These are phyloP conservation scores for Periplaneta americana DNA, from an alignment of 1,140 invertebrate species.

Conservation along the genomic window DNA sequence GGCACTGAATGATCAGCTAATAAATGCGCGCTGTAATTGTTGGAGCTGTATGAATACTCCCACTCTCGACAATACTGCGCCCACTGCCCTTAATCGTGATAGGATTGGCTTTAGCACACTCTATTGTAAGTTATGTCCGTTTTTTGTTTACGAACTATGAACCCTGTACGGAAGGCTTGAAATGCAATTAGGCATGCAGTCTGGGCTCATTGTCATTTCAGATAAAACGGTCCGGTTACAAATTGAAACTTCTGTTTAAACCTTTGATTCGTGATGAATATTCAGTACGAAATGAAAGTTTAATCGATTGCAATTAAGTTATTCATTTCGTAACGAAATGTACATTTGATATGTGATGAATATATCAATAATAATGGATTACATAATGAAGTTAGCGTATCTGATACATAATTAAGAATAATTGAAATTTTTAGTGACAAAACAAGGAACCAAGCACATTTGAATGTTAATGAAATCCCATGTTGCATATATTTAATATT, in stretches of 20 bases:
- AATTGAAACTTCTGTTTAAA: neutral
- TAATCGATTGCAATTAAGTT: neutral
- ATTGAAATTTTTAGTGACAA: too few species aligned
- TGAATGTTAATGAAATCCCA: too few species aligned
- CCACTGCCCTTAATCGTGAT: neutral
- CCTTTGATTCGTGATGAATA: neutral
- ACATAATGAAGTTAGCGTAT: too few species aligned
- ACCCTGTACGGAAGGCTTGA: too few species aligned
- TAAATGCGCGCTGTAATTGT: neutral
- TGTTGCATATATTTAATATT: too few species aligned
- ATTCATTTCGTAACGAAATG: neutral
- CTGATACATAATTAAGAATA: too few species aligned
- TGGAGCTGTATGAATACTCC: neutral
- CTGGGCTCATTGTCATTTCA: neutral
- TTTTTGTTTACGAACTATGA: neutral
- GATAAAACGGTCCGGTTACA: neutral
- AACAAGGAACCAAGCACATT: too few species aligned
- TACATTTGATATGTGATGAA: neutral
- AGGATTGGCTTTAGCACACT: neutral
- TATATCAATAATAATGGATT: too few species aligned
- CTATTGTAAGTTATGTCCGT: neutral
- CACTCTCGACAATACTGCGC: neutral
- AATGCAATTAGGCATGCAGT: neutral
- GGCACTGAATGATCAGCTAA: too few species aligned
- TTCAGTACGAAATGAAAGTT: neutral